Conservation (phyloP, 2,888 invertebrate genomes). For the Stenolophus ochropezus region DNA sequence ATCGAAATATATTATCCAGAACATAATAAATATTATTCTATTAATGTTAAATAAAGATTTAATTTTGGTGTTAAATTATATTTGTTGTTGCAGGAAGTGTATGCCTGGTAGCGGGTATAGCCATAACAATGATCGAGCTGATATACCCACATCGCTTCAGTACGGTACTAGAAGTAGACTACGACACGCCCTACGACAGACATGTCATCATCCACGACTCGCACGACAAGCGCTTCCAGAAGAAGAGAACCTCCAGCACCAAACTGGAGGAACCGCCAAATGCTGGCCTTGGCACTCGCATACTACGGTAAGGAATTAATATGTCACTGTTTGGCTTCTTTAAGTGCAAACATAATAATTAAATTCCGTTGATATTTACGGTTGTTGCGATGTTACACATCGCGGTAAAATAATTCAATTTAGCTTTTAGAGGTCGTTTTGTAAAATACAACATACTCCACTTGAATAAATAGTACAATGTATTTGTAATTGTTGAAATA, state of each 20-base stretch:
- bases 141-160: slow-evolving; percentile 94
- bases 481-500: too few species aligned
- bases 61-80: not conserved
- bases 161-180: slow-evolving; percentile 93
- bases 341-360: too few species aligned
- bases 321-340: too few species aligned
- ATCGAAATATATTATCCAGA: too few species aligned
- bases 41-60: too few species aligned
- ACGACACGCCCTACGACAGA: slow-evolving; percentile 94
- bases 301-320: slow-evolving; percentile 76
- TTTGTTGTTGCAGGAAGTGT: slow-evolving; percentile 78
- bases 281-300: slow-evolving; percentile 79
- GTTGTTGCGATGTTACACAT: too few species aligned
- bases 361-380: too few species aligned
- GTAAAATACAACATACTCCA: too few species aligned
- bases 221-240: slow-evolving; percentile 80
- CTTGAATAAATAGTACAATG: too few species aligned
- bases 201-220: slow-evolving; percentile 95
- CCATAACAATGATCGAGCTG: slow-evolving; percentile 89
- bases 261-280: slow-evolving; percentile 78
- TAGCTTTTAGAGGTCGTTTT: too few species aligned
- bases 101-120: slow-evolving; percentile 85
- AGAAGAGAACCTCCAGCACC: slow-evolving; percentile 75
- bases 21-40: too few species aligned
- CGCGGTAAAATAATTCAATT: too few species aligned